Percentiles rank a stretch among this genome's conserved stretches.
These are phyloP conservation scores for Scytalopus superciliaris DNA, from an alignment of 2,113 vertebrate genomes.

Conservation along the genomic window DNA sequence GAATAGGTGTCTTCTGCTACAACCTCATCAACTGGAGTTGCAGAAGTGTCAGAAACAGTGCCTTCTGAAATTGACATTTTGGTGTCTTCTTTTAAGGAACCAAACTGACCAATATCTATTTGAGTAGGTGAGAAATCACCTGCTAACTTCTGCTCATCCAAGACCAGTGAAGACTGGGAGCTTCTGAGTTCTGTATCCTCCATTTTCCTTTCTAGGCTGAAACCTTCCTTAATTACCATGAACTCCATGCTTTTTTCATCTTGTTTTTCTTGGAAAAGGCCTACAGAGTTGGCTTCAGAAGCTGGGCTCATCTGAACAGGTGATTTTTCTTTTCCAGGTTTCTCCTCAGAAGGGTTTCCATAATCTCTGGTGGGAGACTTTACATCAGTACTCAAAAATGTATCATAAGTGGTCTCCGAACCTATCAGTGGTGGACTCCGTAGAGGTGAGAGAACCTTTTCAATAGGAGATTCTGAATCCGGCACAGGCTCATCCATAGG, in stretches of 20 bases:
- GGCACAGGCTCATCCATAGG: background rate
- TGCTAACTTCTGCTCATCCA: background rate
- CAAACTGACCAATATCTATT: background rate
- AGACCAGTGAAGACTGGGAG: background rate
- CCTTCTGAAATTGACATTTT: background rate
- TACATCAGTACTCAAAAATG: background rate
- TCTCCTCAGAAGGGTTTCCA: background rate
- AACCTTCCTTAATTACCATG: slow-evolving; percentile 61
- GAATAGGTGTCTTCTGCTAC: background rate
- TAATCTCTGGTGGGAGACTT: background rate
- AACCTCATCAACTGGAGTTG: background rate
- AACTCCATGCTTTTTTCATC: slow-evolving; percentile 64
- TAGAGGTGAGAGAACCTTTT: background rate
- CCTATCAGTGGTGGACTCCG: background rate
- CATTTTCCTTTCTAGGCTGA: slow-evolving; percentile 52
- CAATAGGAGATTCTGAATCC: background rate
- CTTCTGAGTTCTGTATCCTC: background rate
- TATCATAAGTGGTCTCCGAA: background rate
- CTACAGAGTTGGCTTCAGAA: background rate
- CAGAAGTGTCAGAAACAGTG: background rate
- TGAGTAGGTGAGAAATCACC: background rate
- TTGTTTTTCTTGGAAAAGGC: slow-evolving; percentile 57
- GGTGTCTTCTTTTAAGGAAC: background rate
- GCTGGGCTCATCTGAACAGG: background rate
- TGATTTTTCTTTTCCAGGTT: background rate